Base-by-base conservation (phyloP, 2,113 vertebrate genomes). In the Tachuris rubrigastra region DNA sequence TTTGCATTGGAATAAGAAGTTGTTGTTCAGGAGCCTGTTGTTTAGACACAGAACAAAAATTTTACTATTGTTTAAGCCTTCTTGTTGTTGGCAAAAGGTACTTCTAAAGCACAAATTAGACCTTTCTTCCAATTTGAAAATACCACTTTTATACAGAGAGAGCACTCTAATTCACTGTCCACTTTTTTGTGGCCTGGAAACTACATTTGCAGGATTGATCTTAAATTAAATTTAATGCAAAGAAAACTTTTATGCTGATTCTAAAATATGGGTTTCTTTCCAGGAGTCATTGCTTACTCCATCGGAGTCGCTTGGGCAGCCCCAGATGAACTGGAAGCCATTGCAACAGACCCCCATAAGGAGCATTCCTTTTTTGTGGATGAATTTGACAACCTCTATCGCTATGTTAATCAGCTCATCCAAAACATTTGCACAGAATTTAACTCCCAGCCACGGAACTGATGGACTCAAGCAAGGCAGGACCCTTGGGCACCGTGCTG, bases 341-440 rank as follows among this genome's bases (percentile, higher is more conserved):
- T 99, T 5, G 99, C 99, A 93, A 99, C 99, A 0, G 98, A 99
- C 90, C 99, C 99, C 0, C 98, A 99, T 97, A 98, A 97, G 78
- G 99, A 99, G 21, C 99, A 99, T 92, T 98, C 99, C 86, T 99
- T 99, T 98, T 99, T 99, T 1, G 99, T 99, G 94, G 99, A 99
- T 17, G 99, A 99, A 93, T 99, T 99, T 67, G 99, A 99, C 97
- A 98, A 98, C 97, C 99, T 99, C 69, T 98, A 99, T 97, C 98
- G 96, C 86, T 98, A 97, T 8, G 99, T 99, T 35, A 96, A 99
- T 74, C 99, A 97, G 93, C 98, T 99, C 95, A 98, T 99, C 93
- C 97, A 98, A 98, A 99, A 99, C 97, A 99, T 99, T 97, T 99
- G 99, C 96, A 98, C 98, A 87, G 99, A 99, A 95, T 99, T 99